Evolutionary conservation across 2,797 vertebrate species (phyloP).

Genomic region (Eupleurogrammus muticus): DNA sequence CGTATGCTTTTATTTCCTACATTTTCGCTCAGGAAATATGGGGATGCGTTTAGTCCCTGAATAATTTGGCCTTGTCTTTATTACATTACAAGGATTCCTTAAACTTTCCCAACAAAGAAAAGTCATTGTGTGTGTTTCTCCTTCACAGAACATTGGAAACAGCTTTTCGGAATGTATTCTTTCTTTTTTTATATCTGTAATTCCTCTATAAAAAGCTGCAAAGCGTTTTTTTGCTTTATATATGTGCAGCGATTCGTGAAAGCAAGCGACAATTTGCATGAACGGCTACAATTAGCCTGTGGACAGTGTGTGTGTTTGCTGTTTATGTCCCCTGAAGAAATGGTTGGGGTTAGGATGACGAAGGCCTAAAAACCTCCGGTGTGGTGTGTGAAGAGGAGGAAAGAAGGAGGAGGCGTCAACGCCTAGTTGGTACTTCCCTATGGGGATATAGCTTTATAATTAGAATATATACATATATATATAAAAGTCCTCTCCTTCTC

Average conservation of each 20-base stretch:
- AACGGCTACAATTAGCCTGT: too few species aligned
- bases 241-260: too few species aligned
- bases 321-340: constrained; percentile 68
- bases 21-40: too few species aligned
- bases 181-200: too few species aligned
- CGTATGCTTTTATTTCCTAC: too few species aligned
- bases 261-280: too few species aligned
- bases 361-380: background rate
- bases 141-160: too few species aligned
- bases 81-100: background rate
- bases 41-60: too few species aligned
- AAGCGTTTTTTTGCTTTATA: background rate
- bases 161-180: background rate
- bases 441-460: too few species aligned
- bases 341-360: constrained; percentile 34
- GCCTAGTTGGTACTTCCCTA: background rate
- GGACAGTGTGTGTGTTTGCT: constrained; percentile 8
- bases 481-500: background rate
- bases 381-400: background rate
- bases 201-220: too few species aligned
- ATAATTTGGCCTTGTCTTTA: background rate
- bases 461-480: too few species aligned
- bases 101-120: background rate
- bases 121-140: background rate
- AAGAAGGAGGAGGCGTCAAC: background rate